A percentile compares a stretch with the other conserved stretches of the same genome.
Evolutionary conservation across 2,888 invertebrate species (phyloP).

Genomic region (Epirrhoe tristata): DNA sequence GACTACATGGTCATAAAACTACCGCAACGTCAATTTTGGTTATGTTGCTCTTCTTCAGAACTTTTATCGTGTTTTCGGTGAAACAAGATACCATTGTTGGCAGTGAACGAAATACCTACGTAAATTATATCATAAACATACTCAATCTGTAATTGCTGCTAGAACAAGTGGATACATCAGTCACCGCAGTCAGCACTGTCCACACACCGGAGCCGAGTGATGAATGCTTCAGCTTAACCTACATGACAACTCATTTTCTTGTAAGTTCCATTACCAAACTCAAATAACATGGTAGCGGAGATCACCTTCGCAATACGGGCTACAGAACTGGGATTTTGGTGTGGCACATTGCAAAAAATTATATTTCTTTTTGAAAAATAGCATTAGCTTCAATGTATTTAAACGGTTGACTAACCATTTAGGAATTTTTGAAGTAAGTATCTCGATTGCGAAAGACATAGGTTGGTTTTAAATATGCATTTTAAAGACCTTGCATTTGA

Average conservation of each 20-base stretch:
- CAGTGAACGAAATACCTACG: neutral
- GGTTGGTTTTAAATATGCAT: too few relatives aligned
- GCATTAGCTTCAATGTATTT: too few relatives aligned
- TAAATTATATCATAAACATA: neutral
- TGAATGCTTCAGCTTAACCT: constrained; percentile 69
- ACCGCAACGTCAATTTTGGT: too few relatives aligned
- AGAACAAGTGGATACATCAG: constrained; percentile 48
- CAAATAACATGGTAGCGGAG: constrained; percentile 79
- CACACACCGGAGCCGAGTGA: constrained; percentile 59
- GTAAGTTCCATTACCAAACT: constrained; percentile 80
- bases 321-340: constrained; percentile 2
- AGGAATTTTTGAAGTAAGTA: too few relatives aligned
- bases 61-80: too few relatives aligned
- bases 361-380: neutral
- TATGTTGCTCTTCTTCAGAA: too few relatives aligned
- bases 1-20: too few relatives aligned
- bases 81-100: too few relatives aligned
- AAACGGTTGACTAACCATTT: too few relatives aligned
- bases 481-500: too few relatives aligned
- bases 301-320: constrained; percentile 78
- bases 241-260: constrained; percentile 84
- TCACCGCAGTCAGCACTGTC: constrained; percentile 53
- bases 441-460: too few relatives aligned
- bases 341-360: constrained; percentile 16
- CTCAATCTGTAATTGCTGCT: neutral